Conservation (phyloP, 2,113 vertebrate genomes). For the Machaerirhynchus nigripectus region DNA sequence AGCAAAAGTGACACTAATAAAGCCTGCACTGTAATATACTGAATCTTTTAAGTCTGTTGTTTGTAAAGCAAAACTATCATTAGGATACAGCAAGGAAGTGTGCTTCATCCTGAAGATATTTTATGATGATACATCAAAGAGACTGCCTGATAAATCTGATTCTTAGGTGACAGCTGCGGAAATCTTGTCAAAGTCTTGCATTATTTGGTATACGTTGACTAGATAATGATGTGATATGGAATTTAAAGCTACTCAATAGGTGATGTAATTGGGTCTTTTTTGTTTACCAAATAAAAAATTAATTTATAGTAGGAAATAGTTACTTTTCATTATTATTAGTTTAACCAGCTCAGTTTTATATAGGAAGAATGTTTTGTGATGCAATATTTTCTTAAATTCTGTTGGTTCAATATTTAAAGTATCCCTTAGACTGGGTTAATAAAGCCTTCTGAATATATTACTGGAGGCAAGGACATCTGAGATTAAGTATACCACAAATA, state of each 20-base stretch:
- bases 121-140: background rate
- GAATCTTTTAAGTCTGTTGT: background rate
- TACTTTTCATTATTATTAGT: background rate
- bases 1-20: background rate
- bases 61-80: slow-evolving; percentile 13
- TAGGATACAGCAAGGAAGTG: background rate
- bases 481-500: background rate
- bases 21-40: background rate
- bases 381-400: background rate
- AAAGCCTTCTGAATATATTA: background rate
- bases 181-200: background rate
- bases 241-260: background rate
- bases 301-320: background rate
- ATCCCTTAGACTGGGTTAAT: background rate
- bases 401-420: background rate
- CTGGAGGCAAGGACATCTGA: background rate
- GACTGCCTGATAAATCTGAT: background rate
- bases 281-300: background rate
- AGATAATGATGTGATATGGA: background rate
- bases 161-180: background rate
- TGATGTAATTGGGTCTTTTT: background rate
- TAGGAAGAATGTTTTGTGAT: background rate
- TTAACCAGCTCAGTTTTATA: background rate
- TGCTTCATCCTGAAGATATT: background rate
- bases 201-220: background rate